These are phyloP conservation scores for Craniophora ligustri DNA, from an alignment of 2,888 invertebrate species.

Conservation along the genomic window DNA sequence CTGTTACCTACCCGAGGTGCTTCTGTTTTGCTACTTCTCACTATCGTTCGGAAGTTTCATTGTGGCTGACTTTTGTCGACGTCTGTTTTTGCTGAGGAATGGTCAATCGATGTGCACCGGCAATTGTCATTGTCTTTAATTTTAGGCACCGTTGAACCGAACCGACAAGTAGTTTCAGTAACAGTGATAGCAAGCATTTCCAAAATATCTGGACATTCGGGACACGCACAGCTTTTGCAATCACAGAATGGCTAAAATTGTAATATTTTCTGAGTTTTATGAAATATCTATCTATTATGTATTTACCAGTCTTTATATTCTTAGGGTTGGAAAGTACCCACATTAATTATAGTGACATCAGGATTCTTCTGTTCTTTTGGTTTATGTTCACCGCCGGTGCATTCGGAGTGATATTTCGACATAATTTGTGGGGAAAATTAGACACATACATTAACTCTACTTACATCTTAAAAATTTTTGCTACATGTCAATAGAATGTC, in stretches of 20 bases:
- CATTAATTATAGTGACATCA: slow-evolving; percentile 5
- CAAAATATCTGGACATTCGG: slow-evolving; percentile 64
- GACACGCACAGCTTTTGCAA: slow-evolving; percentile 59
- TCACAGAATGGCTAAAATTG: slow-evolving; percentile 69
- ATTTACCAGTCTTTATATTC: not conserved
- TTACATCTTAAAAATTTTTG: not conserved
- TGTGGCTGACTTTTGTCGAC: not conserved
- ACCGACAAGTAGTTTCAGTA: slow-evolving; percentile 55
- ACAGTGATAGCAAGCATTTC: slow-evolving; percentile 57
- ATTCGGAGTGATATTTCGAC: slow-evolving; percentile 25
- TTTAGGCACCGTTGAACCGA: slow-evolving; percentile 42
- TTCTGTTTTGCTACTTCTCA: not conserved
- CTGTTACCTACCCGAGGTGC: not conserved
- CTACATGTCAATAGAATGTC: not conserved
- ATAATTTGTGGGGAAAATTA: slow-evolving; percentile 8
- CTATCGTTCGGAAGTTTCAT: not conserved
- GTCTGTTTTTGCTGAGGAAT: not conserved
- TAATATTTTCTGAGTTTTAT: slow-evolving; percentile 2
- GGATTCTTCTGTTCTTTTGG: not conserved
- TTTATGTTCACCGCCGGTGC: slow-evolving; percentile 4
- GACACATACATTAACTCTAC: not conserved
- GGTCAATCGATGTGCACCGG: not conserved
- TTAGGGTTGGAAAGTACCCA: slow-evolving; percentile 6
- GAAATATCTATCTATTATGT: not conserved
- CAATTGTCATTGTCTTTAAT: slow-evolving; percentile 7